Conservation (phyloP, 1,140 invertebrate genomes). For the Amyelois transitella region DNA sequence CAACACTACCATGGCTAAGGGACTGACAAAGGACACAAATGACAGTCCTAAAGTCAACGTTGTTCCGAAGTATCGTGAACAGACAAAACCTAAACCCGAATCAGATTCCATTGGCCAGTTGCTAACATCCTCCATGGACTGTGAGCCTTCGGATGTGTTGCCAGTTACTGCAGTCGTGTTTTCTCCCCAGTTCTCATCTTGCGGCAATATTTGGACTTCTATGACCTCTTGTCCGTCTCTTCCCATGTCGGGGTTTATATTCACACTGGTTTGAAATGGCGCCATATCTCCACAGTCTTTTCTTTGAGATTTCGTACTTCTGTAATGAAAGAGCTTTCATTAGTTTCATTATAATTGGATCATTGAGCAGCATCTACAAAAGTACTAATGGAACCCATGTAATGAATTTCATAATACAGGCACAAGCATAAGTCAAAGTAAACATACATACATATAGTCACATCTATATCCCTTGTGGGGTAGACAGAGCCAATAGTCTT, state of each 20-base stretch:
- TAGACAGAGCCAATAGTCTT: too few relatives aligned
- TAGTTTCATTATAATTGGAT: not conserved
- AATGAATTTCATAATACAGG: too few relatives aligned
- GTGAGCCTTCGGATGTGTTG: conserved; percentile 95
- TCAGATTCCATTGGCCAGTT: conserved; percentile 86
- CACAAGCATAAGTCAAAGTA: too few relatives aligned
- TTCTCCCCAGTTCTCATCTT: conserved; percentile 99
- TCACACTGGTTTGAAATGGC: conserved; percentile 87
- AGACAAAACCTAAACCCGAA: conserved; percentile 82
- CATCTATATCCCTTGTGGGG: too few relatives aligned
- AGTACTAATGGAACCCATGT: too few relatives aligned
- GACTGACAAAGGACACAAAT: conserved; percentile 90
- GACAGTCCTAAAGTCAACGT: conserved; percentile 85
- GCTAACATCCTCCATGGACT: conserved; percentile 92
- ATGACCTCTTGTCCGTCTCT: conserved; percentile 87
- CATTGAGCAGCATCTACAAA: too few relatives aligned
- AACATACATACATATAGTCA: too few relatives aligned
- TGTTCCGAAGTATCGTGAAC: conserved; percentile 86
- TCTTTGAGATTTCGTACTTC: conserved; percentile 68
- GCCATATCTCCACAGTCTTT: conserved; percentile 76
- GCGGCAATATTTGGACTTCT: conserved; percentile 93
- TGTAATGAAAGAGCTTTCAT: conserved; percentile 31
- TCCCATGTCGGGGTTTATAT: conserved; percentile 80
- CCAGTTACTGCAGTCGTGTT: conserved; percentile 97
- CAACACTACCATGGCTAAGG: conserved; percentile 94